phyloP scores from a whole-genome alignment of 1,140 invertebrate species.

The Bombus superbus region DNA sequence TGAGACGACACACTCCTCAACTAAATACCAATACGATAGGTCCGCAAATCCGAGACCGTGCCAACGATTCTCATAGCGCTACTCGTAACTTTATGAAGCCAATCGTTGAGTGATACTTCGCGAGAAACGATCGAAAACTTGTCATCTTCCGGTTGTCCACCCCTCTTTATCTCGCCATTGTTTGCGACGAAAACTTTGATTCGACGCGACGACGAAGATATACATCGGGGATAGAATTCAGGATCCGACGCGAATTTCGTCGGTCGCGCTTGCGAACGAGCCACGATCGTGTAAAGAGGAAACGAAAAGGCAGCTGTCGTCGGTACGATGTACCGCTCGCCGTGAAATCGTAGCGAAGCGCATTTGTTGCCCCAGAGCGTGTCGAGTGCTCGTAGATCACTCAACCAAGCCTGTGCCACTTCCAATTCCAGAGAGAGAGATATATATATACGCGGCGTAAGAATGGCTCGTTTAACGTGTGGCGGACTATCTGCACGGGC shows the following conservation, averaged over 20 bases:
- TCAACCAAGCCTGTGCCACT: conserved; percentile 57
- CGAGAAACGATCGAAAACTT: not conserved
- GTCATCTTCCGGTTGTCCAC: not conserved
- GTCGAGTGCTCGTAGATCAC: conserved; percentile 68
- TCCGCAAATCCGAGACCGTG: not conserved
- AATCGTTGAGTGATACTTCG: not conserved
- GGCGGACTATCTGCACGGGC: conserved; percentile 7
- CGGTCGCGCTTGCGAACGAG: conserved; percentile 42
- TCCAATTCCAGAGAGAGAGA: conserved; percentile 56
- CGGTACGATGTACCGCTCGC: conserved; percentile 48
- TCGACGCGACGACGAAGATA: not conserved
- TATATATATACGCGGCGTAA: conserved; percentile 43
- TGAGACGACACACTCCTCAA: not conserved
- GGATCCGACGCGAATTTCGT: not conserved
- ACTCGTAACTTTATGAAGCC: too few relatives aligned
- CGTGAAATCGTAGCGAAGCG: conserved; percentile 61
- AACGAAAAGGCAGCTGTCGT: conserved; percentile 62
- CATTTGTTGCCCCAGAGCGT: conserved; percentile 64
- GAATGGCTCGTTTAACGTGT: conserved; percentile 38
- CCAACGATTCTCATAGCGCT: not conserved
- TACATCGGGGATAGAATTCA: not conserved
- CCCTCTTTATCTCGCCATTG: not conserved
- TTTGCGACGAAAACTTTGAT: not conserved
- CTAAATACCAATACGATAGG: not conserved
- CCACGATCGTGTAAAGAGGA: conserved; percentile 48